Percentiles rank a stretch among this genome's conserved stretches.
These are phyloP conservation scores for Trachelus iudaicus DNA, from an alignment of 2,888 invertebrate genomes.

Conservation along the genomic window DNA sequence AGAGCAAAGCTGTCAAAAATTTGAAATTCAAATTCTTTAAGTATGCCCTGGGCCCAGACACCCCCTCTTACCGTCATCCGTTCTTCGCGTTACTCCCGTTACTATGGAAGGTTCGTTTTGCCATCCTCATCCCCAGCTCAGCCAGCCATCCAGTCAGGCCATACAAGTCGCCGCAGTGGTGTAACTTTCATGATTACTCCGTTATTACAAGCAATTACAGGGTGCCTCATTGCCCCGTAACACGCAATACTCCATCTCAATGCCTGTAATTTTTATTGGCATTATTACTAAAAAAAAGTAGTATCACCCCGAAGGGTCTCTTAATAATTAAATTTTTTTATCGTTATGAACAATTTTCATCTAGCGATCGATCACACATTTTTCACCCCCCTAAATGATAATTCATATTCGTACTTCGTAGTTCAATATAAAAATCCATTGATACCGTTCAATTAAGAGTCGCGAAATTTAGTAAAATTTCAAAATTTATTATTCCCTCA, in stretches of 20 bases:
- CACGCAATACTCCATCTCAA: conserved; percentile 43
- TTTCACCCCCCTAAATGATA: neutral
- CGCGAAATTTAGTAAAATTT: neutral
- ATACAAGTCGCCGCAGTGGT: conserved; percentile 23
- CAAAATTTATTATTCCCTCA: neutral
- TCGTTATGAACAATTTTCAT: no score
- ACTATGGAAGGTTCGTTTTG: neutral
- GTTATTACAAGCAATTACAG: conserved; percentile 48
- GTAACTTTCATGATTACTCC: conserved; percentile 47
- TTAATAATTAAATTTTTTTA: neutral
- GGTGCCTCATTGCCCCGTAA: conserved; percentile 33
- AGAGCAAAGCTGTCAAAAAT: conserved; percentile 36
- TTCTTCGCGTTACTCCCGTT: neutral
- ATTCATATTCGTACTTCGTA: neutral
- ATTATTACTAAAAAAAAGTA: neutral
- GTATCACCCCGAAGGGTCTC: neutral
- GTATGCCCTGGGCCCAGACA: conserved; percentile 9
- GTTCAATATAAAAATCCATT: neutral
- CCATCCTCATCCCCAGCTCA: neutral
- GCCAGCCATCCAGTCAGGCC: conserved; percentile 7
- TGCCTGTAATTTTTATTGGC: conserved; percentile 22
- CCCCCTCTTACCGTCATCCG: neutral
- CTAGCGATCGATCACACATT: neutral
- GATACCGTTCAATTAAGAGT: neutral
- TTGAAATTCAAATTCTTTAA: conserved; percentile 42